These are phyloP conservation scores for Coendou prehensilis DNA, from an alignment of 2,797 vertebrate species.

Conservation along the genomic window DNA sequence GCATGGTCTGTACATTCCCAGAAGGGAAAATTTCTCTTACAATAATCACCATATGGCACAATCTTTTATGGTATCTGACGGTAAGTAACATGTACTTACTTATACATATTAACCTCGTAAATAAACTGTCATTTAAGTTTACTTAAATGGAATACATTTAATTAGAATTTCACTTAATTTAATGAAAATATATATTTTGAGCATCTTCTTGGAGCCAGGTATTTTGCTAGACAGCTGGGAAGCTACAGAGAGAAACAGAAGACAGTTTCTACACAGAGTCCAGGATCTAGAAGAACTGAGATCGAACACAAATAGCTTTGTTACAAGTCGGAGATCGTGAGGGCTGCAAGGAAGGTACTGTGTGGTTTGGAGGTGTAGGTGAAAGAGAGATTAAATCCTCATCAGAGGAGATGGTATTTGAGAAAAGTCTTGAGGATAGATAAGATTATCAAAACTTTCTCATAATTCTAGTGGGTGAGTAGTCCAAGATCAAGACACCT, in stretches of 20 bases:
- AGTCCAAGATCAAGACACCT: background rate
- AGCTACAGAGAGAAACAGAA: background rate
- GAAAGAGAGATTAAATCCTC: background rate
- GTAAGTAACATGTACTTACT: background rate
- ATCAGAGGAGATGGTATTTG: background rate
- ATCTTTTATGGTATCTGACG: background rate
- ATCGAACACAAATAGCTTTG: background rate
- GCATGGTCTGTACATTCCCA: no score
- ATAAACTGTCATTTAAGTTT: background rate
- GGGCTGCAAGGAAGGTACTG: background rate
- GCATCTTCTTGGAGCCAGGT: background rate
- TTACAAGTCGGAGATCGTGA: background rate
- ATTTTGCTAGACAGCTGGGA: background rate
- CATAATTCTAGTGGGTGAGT: background rate
- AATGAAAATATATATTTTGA: conserved; percentile 26
- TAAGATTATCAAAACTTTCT: background rate
- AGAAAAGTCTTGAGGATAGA: background rate
- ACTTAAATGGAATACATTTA: background rate
- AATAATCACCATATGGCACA: background rate
- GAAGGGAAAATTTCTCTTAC: no score
- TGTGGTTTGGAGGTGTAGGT: background rate
- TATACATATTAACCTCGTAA: conserved; percentile 13
- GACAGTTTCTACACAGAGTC: background rate
- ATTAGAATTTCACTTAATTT: conserved; percentile 37
- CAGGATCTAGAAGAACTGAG: background rate